phyloP scores from a whole-genome alignment of 2,888 invertebrate species.

The Lathronympha strigana region DNA sequence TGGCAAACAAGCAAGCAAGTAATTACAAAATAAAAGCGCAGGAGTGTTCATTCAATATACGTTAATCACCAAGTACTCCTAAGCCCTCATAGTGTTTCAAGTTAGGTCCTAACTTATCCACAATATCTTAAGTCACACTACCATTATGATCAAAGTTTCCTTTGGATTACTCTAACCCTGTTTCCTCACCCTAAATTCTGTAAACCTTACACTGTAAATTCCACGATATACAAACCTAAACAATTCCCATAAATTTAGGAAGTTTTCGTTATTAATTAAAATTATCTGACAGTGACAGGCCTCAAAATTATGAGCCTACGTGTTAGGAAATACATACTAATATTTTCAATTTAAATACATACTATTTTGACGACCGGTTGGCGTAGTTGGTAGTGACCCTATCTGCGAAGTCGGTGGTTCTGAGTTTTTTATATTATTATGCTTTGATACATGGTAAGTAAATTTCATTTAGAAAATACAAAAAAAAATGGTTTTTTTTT shows the following conservation, averaged over 20 bases:
- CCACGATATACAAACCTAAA: conserved; percentile 25
- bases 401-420: too few relatives aligned
- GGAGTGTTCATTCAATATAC: too few relatives aligned
- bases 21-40: too few relatives aligned
- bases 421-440: too few relatives aligned
- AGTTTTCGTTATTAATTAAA: conserved; percentile 30
- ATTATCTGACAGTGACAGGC: conserved; percentile 23
- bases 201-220: conserved; percentile 5
- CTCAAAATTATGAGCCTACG: conserved; percentile 17
- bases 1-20: too few relatives aligned
- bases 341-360: too few relatives aligned
- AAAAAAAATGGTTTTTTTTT: too few relatives aligned
- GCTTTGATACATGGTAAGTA: too few relatives aligned
- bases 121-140: conserved; percentile 9
- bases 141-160: conserved; percentile 14
- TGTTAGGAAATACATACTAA: background rate
- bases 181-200: background rate
- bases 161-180: background rate
- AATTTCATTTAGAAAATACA: too few relatives aligned
- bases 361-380: too few relatives aligned
- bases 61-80: background rate
- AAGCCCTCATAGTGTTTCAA: background rate
- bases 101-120: background rate
- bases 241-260: conserved; percentile 34
- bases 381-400: too few relatives aligned